Conservation (phyloP, 1,140 invertebrate genomes). For the Stenopsyche tienmushanensis region DNA sequence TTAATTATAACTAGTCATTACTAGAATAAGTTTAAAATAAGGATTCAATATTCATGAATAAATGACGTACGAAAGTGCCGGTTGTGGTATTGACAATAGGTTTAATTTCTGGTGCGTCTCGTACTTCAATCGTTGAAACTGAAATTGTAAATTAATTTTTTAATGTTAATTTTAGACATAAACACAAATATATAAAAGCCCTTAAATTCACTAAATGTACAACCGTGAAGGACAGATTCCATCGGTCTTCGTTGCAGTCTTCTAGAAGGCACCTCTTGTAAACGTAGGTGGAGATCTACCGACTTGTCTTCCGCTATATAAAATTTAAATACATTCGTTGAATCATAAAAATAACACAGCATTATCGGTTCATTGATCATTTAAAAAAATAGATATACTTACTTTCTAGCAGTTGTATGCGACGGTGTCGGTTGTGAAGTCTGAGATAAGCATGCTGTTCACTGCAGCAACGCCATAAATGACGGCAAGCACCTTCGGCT, state of each 20-base stretch:
- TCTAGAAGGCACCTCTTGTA: constrained; percentile 83
- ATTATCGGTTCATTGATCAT: neutral
- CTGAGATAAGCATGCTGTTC: constrained; percentile 99
- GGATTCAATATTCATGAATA: neutral
- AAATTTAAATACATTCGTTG: constrained; percentile 41
- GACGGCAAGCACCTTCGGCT: constrained; percentile 93
- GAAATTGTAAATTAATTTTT: constrained; percentile 1
- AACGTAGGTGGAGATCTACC: constrained; percentile 77
- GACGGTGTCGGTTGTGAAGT: constrained; percentile 72
- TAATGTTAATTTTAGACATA: neutral
- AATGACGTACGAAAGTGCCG: constrained; percentile 34
- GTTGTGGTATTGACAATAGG: constrained; percentile 43
- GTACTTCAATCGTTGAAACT: constrained; percentile 36
- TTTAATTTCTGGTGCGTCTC: constrained; percentile 39
- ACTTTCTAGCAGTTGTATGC: constrained; percentile 51
- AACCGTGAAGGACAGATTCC: constrained; percentile 17
- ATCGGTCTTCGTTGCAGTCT: constrained; percentile 74
- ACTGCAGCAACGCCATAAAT: constrained; percentile 97
- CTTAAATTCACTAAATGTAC: constrained; percentile 3
- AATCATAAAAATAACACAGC: too few species aligned
- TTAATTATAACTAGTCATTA: neutral
- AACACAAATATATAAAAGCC: neutral
- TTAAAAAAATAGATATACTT: constrained; percentile 12
- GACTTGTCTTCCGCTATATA: constrained; percentile 66
- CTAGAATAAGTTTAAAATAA: too few species aligned